A percentile compares a stretch with the other conserved stretches of the same genome.
phyloP scores from a whole-genome alignment of 2,888 invertebrate genomes.

The Pardosa pseudoannulata region DNA sequence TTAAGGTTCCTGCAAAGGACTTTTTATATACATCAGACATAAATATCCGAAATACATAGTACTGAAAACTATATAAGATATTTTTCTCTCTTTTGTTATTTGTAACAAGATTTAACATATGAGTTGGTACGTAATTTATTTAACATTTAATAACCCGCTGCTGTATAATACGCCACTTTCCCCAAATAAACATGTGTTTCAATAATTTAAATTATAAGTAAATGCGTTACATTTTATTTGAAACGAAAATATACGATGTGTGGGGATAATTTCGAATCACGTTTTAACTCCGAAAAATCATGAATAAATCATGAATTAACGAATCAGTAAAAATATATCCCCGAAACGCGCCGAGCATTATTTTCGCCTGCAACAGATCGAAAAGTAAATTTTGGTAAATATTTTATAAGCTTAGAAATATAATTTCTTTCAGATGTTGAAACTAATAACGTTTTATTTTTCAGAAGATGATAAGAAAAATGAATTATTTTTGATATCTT shows the following conservation, averaged over 20 bases:
- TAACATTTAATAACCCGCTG: neutral
- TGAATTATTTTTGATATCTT: neutral
- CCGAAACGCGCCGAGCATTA: neutral
- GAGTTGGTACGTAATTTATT: too few relatives aligned
- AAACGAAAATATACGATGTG: neutral
- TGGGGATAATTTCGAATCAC: neutral
- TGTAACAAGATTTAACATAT: too few relatives aligned
- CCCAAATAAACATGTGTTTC: neutral
- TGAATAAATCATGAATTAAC: slow-evolving; percentile 7
- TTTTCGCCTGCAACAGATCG: neutral
- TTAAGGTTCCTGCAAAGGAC: too few relatives aligned
- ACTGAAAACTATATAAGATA: too few relatives aligned
- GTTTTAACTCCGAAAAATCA: neutral
- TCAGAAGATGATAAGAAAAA: neutral
- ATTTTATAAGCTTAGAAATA: neutral
- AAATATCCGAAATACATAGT: too few relatives aligned
- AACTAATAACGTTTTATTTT: neutral
- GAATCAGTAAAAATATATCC: neutral
- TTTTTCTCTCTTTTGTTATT: too few relatives aligned
- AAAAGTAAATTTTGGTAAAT: neutral
- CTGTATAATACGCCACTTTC: neutral
- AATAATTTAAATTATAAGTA: slow-evolving; percentile 7
- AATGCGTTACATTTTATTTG: slow-evolving; percentile 6
- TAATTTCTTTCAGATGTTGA: neutral
- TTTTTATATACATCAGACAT: too few relatives aligned